These are phyloP conservation scores for Linyphia triangularis DNA, from an alignment of 2,888 invertebrate genomes.

Conservation along the genomic window DNA sequence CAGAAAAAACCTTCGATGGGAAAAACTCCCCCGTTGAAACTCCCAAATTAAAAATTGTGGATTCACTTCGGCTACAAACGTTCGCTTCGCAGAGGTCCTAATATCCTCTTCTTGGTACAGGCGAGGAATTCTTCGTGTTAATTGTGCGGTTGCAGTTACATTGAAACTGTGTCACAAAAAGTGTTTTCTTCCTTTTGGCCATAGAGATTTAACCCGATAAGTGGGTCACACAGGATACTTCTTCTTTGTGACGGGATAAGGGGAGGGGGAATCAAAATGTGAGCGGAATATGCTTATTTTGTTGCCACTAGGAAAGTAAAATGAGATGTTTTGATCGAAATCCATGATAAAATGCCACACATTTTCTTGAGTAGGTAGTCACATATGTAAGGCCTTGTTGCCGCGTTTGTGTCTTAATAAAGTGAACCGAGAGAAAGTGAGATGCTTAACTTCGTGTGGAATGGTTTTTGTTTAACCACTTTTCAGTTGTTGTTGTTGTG, in stretches of 20 bases:
- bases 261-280: constrained; percentile 13
- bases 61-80: too few species aligned
- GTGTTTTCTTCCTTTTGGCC: constrained; percentile 46
- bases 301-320: constrained; percentile 55
- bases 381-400: too few species aligned
- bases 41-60: too few species aligned
- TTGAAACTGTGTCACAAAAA: constrained; percentile 50
- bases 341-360: constrained; percentile 33
- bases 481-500: too few species aligned
- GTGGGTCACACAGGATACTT: constrained; percentile 41
- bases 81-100: neutral
- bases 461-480: too few species aligned
- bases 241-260: neutral
- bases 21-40: too few species aligned
- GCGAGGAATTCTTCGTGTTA: constrained; percentile 13
- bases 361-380: neutral
- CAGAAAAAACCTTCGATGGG: too few species aligned
- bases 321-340: constrained; percentile 25
- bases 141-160: constrained; percentile 5
- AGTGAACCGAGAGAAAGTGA: too few species aligned
- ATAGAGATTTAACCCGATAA: constrained; percentile 39
- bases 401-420: too few species aligned
- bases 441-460: too few species aligned
- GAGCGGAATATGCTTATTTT: constrained; percentile 49
- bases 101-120: neutral